These are phyloP conservation scores for Dusona sp. DNA, from an alignment of 2,888 invertebrate species.

Conservation along the genomic window DNA sequence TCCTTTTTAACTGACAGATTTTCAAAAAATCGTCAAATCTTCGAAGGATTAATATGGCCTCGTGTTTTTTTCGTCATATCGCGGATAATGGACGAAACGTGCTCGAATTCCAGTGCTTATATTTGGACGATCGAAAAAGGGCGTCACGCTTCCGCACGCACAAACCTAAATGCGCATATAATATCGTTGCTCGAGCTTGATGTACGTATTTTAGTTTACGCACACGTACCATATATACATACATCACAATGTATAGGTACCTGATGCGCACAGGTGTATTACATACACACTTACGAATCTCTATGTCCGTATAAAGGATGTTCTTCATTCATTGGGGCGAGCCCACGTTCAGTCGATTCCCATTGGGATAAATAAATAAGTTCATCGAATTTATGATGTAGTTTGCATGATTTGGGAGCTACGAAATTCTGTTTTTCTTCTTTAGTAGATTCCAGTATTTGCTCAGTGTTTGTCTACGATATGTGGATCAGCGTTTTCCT, in stretches of 20 bases:
- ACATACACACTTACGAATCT: neutral
- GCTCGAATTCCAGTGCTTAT: conserved; percentile 19
- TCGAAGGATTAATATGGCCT: neutral
- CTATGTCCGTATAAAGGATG: neutral
- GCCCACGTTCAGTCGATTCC: neutral
- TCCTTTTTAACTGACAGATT: too few species aligned
- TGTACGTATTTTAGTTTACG: conserved; percentile 14
- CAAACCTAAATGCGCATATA: conserved; percentile 63
- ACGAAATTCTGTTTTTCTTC: too few species aligned
- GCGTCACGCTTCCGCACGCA: conserved; percentile 66
- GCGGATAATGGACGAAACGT: neutral
- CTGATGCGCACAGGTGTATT: conserved; percentile 56
- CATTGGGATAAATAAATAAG: neutral
- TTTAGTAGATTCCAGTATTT: too few species aligned
- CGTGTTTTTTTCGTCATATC: neutral
- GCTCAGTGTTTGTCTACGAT: too few species aligned
- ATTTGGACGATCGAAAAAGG: conserved; percentile 30
- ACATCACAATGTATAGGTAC: conserved; percentile 13
- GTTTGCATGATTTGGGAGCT: too few species aligned
- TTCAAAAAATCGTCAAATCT: neutral
- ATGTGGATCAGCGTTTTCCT: too few species aligned
- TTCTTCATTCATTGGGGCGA: neutral
- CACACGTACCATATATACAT: conserved; percentile 7
- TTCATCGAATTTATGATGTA: too few species aligned
- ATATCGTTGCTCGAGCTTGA: conserved; percentile 54